Base-by-base conservation (phyloP, 2,888 invertebrate genomes). In the Exephanes ischioxanthus region DNA sequence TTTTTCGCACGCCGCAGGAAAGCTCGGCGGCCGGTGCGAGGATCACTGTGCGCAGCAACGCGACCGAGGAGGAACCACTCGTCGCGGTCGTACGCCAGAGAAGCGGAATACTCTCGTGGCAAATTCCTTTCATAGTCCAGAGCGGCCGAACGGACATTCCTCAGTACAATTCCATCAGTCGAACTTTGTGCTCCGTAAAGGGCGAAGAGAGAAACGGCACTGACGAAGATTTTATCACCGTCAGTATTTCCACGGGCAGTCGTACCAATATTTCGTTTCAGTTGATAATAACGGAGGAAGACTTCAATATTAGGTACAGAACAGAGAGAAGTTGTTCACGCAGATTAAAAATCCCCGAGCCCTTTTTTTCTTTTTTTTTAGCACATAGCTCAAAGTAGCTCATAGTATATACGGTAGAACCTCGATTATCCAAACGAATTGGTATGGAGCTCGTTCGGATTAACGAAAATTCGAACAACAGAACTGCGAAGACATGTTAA, bases 91-190 rank as follows among this genome's bases (percentile, higher is more conserved):
- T 97, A 0, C 94, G 96, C 61, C 97, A 98, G 92, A 96, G 96
- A 88, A 96, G 96, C 91, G 96, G 96, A 70, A 96, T 97, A 1
- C 94, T 97, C 81, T 97, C 97, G 0, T 98, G 97, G 97, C 96
- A 97, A 91, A 94, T 98, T 9, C 98, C 97, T 0, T 94, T 97
- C 89, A 89, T 95, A 70, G 95, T 97, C 0, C 95, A 95, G 80
- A 94, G 90, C 84, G 86, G 89, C 19, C 75, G 89, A 83, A 72
- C 87, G 22, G 76, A 86, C 11, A 84, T 85, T 48, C 80, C 87
- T 75, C 82, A 84, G 4, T 94, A 92, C 71, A 89, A 90, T 71
- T 91, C 86, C 53, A 94, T 93, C 11, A 92, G 91, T 11, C 93
- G 97, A 77, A 97, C 96, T 0, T 92, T 97, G 19, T 96, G 97